Evolutionary conservation across 2,888 invertebrate species (phyloP).

Genomic region (Frankliniella fusca): DNA sequence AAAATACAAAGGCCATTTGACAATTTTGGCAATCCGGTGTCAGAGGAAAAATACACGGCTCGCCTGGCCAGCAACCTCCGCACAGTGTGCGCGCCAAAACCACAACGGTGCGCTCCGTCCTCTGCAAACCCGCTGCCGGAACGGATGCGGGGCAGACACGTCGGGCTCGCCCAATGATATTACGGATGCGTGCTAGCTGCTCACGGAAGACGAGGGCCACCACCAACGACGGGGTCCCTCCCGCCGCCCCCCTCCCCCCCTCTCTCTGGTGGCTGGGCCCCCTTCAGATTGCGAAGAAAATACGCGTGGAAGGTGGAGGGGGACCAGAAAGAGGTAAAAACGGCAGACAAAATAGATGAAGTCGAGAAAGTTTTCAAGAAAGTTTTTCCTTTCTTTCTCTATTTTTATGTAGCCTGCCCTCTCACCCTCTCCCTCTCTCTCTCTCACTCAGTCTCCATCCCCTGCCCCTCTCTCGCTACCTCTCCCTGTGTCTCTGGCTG

Average conservation of each 20-base stretch:
- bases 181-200: neutral
- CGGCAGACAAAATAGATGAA: conserved; percentile 25
- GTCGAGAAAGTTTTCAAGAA: conserved; percentile 26
- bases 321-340: conserved; percentile 26
- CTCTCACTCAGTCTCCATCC: neutral
- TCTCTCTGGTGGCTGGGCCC: neutral
- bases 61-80: too few species aligned
- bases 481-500: neutral
- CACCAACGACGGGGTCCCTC: too few species aligned
- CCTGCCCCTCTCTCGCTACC: neutral
- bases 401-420: conserved; percentile 8
- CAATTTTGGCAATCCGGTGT: too few species aligned
- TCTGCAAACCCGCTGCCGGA: too few species aligned
- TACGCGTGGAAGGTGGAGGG: conserved; percentile 21
- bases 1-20: too few species aligned
- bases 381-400: conserved; percentile 25
- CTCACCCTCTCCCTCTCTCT: neutral
- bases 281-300: conserved; percentile 19
- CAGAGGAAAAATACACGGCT: too few species aligned
- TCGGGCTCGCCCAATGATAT: neutral
- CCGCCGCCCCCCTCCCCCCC: neutral
- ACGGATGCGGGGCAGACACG: too few species aligned
- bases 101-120: too few species aligned
- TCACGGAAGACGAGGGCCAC: too few species aligned
- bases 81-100: too few species aligned